Base-by-base conservation (phyloP, 2,888 invertebrate species). In the Nemurella pictetii region DNA sequence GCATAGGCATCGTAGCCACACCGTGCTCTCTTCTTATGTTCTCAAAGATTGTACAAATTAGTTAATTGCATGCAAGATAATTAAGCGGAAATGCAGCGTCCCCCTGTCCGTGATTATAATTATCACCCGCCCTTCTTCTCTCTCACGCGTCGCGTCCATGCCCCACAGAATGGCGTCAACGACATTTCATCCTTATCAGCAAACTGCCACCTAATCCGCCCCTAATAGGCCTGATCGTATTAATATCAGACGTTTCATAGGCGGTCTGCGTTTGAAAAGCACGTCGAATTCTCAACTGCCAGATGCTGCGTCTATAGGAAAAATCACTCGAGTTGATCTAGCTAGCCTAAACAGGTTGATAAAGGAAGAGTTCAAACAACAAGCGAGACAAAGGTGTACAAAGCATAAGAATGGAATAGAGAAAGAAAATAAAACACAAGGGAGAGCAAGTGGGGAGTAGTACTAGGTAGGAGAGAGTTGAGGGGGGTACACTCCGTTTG, bases 331-430 rank as follows among this genome's bases (percentile, higher is more conserved):
- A n/a, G 35, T 55, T 7, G 55, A 55, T 55, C 20, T 12, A 55
- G 15, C 5, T 55, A 55, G 12, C 55, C 3, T n/a, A 55, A 55
- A 55, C 55, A 55, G 55, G 55, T 55, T 55, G 55, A 55, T 55
- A 55, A 55, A 55, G 55, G 55, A 55, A 55, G 55, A 55, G 55
- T 55, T 55, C 55, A 55, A 78, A 78, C 9, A 78, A 30, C 29
- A 27, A 78, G 78, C 4, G 29, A 78, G 78, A 78, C 78, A 78
- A 78, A 78, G 78, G 78, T 78, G 28, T 27, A 78, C 29, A n/a
- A 30, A 28, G 28, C 0, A 78, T 78, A 78, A 78, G 78, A 78
- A 78, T 78, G 4, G 12, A n/a, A n/a, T 78, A n/a, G 78, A 78
- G 78, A 30, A 29, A 78, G 30, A 78, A 27, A 73, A 73, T 25